Conservation (phyloP, 92 coral and sea anemone genomes). For the Parazoanthus darwini region DNA sequence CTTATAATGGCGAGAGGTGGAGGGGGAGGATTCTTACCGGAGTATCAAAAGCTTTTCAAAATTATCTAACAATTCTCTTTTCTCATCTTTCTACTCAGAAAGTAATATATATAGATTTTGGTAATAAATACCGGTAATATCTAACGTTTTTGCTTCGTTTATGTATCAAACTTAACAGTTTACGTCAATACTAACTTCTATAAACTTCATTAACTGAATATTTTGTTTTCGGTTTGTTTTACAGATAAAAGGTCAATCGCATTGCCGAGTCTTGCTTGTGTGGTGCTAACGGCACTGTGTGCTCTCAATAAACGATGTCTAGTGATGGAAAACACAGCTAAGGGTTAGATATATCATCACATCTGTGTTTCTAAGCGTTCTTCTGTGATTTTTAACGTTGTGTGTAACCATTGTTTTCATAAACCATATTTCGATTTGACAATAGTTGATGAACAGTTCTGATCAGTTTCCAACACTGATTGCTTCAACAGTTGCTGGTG, state of each 20-base stretch:
- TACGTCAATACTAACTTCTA: background rate
- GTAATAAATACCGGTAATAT: too few relatives aligned
- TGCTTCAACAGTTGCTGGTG: slow-evolving; percentile 79
- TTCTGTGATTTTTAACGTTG: background rate
- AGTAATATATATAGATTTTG: too few relatives aligned
- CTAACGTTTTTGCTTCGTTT: too few relatives aligned
- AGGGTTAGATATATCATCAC: slow-evolving; percentile 55
- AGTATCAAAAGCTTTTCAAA: too few relatives aligned
- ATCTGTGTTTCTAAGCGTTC: background rate
- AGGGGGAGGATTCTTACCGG: background rate
- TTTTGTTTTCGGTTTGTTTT: background rate
- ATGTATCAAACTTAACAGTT: background rate
- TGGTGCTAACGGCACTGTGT: slow-evolving; percentile 86
- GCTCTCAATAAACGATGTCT: slow-evolving; percentile 88
- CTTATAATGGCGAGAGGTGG: background rate
- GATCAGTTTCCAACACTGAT: background rate
- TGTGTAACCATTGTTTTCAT: too few relatives aligned
- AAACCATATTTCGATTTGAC: background rate
- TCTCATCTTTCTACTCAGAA: too few relatives aligned
- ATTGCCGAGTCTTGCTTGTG: slow-evolving; percentile 67
- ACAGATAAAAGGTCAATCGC: slow-evolving; percentile 76
- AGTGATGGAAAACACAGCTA: slow-evolving; percentile 98
- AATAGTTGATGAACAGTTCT: background rate
- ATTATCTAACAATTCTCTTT: too few relatives aligned
- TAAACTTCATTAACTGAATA: background rate